A percentile compares a stretch with the other conserved stretches of the same genome.
Evolutionary conservation across 2,888 invertebrate species (phyloP).

Genomic region (Celastrina argiolus): DNA sequence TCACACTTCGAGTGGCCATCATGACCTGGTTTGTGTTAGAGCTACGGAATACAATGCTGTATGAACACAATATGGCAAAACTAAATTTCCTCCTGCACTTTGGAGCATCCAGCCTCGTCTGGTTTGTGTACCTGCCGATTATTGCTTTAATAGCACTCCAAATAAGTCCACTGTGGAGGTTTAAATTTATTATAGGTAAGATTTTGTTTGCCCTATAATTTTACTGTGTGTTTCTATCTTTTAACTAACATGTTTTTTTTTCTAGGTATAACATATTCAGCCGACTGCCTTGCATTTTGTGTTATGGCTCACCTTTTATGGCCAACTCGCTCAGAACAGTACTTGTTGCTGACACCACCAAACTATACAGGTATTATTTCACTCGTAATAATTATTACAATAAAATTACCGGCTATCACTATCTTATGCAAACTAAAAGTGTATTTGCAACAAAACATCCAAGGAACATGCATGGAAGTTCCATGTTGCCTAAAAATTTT

Average conservation of each 20-base stretch:
- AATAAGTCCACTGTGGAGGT: slow-evolving; percentile 96
- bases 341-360: slow-evolving; percentile 87
- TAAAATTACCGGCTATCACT: background rate
- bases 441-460: background rate
- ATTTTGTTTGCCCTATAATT: slow-evolving; percentile 23
- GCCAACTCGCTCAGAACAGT: slow-evolving; percentile 96
- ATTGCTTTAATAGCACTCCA: slow-evolving; percentile 95
- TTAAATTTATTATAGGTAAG: slow-evolving; percentile 93
- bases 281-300: slow-evolving; percentile 95
- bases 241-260: slow-evolving; percentile 8
- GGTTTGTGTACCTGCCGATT: slow-evolving; percentile 98
- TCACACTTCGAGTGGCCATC: slow-evolving; percentile 89
- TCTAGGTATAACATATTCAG: slow-evolving; percentile 95
- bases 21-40: slow-evolving; percentile 94
- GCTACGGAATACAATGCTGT: slow-evolving; percentile 75
- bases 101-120: slow-evolving; percentile 97
- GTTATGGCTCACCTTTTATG: slow-evolving; percentile 97
- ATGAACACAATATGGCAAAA: slow-evolving; percentile 80
- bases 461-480: too few relatives aligned
- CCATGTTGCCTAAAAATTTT: too few relatives aligned
- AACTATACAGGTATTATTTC: slow-evolving; percentile 77
- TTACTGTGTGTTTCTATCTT: slow-evolving; percentile 1
- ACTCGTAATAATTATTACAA: background rate
- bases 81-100: slow-evolving; percentile 96
- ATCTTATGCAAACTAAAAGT: too few relatives aligned